Conservation (phyloP, 2,888 invertebrate genomes). For the Tiphia femorata region DNA sequence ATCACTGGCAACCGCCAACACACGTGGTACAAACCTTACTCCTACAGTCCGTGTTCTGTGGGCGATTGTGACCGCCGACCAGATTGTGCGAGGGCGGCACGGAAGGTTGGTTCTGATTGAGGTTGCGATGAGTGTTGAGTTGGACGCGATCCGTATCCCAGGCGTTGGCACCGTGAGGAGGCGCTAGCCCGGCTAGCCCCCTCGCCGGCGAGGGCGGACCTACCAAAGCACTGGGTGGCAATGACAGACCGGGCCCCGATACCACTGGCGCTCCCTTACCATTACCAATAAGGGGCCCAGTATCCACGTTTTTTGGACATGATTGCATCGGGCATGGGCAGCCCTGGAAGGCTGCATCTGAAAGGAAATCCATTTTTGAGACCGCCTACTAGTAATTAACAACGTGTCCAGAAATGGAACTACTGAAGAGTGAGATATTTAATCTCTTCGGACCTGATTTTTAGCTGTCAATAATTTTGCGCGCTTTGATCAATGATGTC, state of each 20-base stretch:
- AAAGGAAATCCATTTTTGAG: no score
- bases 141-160: slow-evolving; percentile 72
- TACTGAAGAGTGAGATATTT: no score
- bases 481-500: no score
- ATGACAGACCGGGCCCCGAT: slow-evolving; percentile 69
- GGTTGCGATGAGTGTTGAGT: slow-evolving; percentile 63
- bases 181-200: slow-evolving; percentile 69
- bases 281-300: slow-evolving; percentile 98
- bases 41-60: slow-evolving; percentile 56
- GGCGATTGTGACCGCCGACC: slow-evolving; percentile 58
- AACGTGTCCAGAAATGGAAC: no score
- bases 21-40: slow-evolving; percentile 50
- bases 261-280: slow-evolving; percentile 77
- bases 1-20: no score
- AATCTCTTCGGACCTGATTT: no score
- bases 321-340: slow-evolving; percentile 93
- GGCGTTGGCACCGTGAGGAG: slow-evolving; percentile 68
- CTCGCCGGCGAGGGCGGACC: slow-evolving; percentile 72
- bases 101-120: slow-evolving; percentile 56
- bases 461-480: no score
- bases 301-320: slow-evolving; percentile 98
- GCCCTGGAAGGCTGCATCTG: slow-evolving; percentile 75
- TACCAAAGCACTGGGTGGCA: slow-evolving; percentile 69
- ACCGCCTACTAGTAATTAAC: no score
- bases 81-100: slow-evolving; percentile 61